Conservation (phyloP, 2,888 invertebrate species). For the Lepidocyrtinus sp. region DNA sequence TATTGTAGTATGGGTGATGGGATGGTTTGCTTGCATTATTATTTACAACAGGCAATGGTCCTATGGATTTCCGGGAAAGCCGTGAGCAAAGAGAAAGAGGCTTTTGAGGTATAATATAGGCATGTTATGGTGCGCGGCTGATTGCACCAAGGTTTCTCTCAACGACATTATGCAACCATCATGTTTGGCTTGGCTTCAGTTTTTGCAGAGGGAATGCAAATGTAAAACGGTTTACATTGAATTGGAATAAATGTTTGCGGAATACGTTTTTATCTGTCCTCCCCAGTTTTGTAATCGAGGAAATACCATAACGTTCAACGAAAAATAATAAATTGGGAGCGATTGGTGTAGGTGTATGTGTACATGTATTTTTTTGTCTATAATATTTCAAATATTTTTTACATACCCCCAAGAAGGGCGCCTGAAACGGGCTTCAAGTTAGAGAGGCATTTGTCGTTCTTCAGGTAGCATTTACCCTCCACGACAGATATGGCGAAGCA, state of each 20-base stretch:
- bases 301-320: background rate
- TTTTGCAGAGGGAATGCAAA: background rate
- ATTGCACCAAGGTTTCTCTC: background rate
- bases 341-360: too few relatives aligned
- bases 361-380: background rate
- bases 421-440: slow-evolving; percentile 50
- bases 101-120: background rate
- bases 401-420: slow-evolving; percentile 57
- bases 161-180: background rate
- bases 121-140: background rate
- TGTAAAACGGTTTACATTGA: background rate
- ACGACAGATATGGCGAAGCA: slow-evolving; percentile 62
- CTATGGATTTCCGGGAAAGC: slow-evolving; percentile 12
- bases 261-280: too few relatives aligned
- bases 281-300: background rate
- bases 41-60: slow-evolving; percentile 6
- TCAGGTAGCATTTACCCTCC: slow-evolving; percentile 55
- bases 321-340: too few relatives aligned
- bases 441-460: slow-evolving; percentile 32
- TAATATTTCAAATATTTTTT: background rate
- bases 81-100: slow-evolving; percentile 10
- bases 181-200: background rate
- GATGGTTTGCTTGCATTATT: slow-evolving; percentile 4
- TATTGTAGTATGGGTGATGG: slow-evolving; percentile 7
- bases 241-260: slow-evolving; percentile 20